Evolutionary conservation across 2,888 invertebrate genomes (phyloP).

Genomic region (Venusia cambrica): DNA sequence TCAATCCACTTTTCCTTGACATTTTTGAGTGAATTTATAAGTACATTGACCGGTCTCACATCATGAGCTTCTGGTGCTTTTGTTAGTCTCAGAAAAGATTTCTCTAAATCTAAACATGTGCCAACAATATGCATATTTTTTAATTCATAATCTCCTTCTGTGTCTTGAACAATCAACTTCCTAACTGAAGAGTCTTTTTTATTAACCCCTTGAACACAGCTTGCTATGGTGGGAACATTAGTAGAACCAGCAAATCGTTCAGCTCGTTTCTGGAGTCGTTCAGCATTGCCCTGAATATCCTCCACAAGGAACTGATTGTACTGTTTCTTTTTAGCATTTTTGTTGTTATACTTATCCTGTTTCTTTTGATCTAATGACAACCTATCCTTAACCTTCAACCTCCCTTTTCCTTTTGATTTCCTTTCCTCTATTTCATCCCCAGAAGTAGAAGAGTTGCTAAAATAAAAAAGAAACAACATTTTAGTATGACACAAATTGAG

Average conservation of each 20-base stretch:
- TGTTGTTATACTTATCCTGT: slow-evolving; percentile 70
- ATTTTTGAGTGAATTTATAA: slow-evolving; percentile 91
- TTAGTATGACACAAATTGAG: no score
- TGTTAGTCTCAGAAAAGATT: slow-evolving; percentile 96
- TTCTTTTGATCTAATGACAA: slow-evolving; percentile 73
- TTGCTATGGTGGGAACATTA: slow-evolving; percentile 73
- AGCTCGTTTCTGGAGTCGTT: slow-evolving; percentile 92
- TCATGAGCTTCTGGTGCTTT: slow-evolving; percentile 96
- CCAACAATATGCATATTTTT: slow-evolving; percentile 95
- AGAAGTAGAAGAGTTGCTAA: slow-evolving; percentile 76
- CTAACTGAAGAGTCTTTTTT: slow-evolving; percentile 55
- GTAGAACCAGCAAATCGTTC: slow-evolving; percentile 87
- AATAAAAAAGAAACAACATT: no score
- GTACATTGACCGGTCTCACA: slow-evolving; percentile 93
- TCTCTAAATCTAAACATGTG: slow-evolving; percentile 96
- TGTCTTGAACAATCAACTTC: slow-evolving; percentile 78
- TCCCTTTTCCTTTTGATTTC: slow-evolving; percentile 61
- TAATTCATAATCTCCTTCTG: slow-evolving; percentile 89
- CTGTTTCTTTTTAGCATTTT: slow-evolving; percentile 79
- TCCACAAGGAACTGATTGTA: slow-evolving; percentile 85
- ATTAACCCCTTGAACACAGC: slow-evolving; percentile 58
- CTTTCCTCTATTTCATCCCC: slow-evolving; percentile 79
- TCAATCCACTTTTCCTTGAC: slow-evolving; percentile 95
- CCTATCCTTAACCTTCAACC: slow-evolving; percentile 81
- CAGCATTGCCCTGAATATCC: slow-evolving; percentile 87